Percentiles rank a stretch among this genome's conserved stretches.
phyloP scores from a whole-genome alignment of 2,888 invertebrate genomes.

The Caenorhabditis sp. region DNA sequence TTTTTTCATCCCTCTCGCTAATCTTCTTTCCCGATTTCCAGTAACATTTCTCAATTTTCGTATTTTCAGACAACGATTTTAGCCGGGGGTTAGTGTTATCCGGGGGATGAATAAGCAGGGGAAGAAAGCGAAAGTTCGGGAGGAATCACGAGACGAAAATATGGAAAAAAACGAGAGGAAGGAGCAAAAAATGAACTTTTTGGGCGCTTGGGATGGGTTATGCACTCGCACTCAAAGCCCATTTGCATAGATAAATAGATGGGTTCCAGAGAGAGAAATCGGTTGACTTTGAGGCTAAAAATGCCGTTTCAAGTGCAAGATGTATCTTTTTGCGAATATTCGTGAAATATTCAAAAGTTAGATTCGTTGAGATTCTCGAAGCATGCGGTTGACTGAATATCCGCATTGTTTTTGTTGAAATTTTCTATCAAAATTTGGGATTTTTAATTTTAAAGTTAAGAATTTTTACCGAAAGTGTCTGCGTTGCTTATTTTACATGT shows the following conservation, averaged over 20 bases:
- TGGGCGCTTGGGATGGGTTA: neutral
- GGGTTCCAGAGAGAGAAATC: neutral
- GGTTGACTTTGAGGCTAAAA: no score
- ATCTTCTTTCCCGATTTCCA: neutral
- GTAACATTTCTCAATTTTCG: neutral
- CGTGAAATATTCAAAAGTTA: no score
- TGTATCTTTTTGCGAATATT: no score
- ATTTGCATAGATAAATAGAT: neutral
- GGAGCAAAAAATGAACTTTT: neutral
- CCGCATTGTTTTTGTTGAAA: no score
- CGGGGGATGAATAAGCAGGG: conserved; percentile 1
- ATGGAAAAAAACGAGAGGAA: neutral
- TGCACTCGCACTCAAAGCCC: neutral
- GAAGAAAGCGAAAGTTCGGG: neutral
- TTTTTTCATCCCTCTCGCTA: neutral
- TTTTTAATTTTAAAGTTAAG: no score
- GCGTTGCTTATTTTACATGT: no score
- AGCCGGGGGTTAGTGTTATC: neutral
- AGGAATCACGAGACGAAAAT: neutral
- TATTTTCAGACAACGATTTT: conserved; percentile 10
- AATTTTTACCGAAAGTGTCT: no score
- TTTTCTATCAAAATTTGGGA: no score
- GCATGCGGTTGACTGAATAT: no score
- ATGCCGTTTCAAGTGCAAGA: no score
- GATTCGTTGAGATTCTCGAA: no score